Conservation (phyloP, 1,140 invertebrate genomes). For the Cydia amplana region DNA sequence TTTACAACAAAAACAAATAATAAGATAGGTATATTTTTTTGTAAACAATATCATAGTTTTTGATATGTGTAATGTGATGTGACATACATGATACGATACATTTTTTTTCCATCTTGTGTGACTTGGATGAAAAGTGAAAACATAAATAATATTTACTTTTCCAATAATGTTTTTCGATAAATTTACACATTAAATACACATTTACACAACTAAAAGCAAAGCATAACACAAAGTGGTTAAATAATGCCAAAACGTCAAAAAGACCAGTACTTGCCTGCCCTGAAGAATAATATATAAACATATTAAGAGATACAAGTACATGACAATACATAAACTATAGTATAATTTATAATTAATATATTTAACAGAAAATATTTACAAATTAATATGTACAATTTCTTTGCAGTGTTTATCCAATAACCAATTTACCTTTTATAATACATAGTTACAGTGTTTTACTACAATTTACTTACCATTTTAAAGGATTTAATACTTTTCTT, state of each 20-base stretch:
- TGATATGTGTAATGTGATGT: too few species aligned
- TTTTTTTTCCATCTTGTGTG: too few species aligned
- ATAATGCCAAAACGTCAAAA: background rate
- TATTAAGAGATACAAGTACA: background rate
- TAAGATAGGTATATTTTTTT: too few species aligned
- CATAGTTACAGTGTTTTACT: background rate
- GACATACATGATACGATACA: too few species aligned
- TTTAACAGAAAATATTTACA: background rate
- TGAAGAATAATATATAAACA: conserved; percentile 29
- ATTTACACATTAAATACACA: background rate
- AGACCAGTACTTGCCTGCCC: conserved; percentile 18
- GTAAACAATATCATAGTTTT: too few species aligned
- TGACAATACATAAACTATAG: conserved; percentile 14
- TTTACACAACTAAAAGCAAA: conserved; percentile 30
- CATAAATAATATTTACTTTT: too few species aligned
- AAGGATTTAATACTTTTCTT: background rate
- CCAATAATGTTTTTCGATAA: too few species aligned
- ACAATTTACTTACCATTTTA: background rate
- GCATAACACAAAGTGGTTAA: conserved; percentile 25
- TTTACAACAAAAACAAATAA: too few species aligned
- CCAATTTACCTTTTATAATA: background rate
- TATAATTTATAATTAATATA: conserved; percentile 1
- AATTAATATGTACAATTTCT: background rate
- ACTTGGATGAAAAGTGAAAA: too few species aligned
- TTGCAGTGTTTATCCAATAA: background rate